These are phyloP conservation scores for Drepanosiphum platanoidis DNA, from an alignment of 2,888 invertebrate genomes.

Conservation along the genomic window DNA sequence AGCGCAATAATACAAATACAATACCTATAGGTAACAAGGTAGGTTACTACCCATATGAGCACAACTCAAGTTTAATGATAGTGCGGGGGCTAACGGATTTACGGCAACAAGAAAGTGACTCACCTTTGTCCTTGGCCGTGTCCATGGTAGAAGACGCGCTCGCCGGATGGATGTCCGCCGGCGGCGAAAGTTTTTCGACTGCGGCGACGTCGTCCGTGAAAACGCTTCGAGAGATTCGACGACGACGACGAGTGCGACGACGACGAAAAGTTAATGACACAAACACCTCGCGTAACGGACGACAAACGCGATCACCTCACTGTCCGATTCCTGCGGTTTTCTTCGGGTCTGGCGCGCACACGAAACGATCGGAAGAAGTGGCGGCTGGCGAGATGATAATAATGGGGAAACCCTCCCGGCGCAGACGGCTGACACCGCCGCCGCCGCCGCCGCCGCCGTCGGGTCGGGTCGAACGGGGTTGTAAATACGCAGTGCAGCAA, in stretches of 20 bases:
- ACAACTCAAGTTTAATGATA: too few species aligned
- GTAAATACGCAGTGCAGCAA: constrained; percentile 56
- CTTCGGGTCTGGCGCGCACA: too few species aligned
- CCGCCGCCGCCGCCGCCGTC: neutral
- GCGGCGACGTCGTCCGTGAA: neutral
- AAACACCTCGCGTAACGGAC: neutral
- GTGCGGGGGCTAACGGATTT: too few species aligned
- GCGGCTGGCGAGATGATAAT: constrained; percentile 30
- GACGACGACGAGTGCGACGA: too few species aligned
- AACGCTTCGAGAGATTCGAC: neutral
- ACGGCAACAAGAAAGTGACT: neutral
- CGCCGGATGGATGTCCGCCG: too few species aligned
- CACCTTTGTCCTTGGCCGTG: constrained; percentile 31
- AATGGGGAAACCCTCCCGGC: constrained; percentile 56
- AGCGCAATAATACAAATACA: too few species aligned
- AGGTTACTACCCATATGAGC: too few species aligned
- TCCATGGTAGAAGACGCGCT: neutral
- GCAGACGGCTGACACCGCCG: neutral
- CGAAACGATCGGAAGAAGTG: neutral
- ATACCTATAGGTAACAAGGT: too few species aligned
- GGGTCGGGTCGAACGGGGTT: constrained; percentile 34
- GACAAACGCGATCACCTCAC: too few species aligned
- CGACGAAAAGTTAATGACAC: too few species aligned
- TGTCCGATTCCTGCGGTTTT: too few species aligned
- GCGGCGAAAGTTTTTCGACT: neutral